Percentiles rank a stretch among this genome's conserved stretches.
These are phyloP conservation scores for Eupithecia vulgata DNA, from an alignment of 2,888 invertebrate genomes.

Conservation along the genomic window DNA sequence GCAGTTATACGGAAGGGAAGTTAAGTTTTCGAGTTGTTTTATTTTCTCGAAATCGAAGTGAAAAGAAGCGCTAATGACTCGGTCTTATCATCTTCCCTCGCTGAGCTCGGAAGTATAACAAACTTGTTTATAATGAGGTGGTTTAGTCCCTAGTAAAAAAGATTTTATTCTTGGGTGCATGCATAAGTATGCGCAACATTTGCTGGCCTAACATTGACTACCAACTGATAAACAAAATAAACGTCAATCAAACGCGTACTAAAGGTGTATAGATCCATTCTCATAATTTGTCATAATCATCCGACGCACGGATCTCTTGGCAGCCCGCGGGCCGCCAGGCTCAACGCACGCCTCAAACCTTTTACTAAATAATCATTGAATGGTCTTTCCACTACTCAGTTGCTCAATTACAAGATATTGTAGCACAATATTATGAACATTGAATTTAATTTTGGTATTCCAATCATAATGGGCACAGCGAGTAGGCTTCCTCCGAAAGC, in stretches of 20 bases:
- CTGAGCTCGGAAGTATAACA: no score
- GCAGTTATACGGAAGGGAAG: no score
- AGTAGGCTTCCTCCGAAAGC: background rate
- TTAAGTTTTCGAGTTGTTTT: no score
- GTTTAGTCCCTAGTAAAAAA: no score
- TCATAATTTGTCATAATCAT: constrained; percentile 76
- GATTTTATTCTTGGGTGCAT: background rate
- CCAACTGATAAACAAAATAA: background rate
- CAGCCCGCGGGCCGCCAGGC: constrained; percentile 65
- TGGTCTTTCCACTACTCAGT: constrained; percentile 30
- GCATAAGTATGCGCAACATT: background rate
- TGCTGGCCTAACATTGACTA: background rate
- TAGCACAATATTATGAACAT: background rate
- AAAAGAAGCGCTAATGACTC: no score
- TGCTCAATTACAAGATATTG: background rate
- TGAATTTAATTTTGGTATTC: background rate
- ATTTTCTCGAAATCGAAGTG: no score
- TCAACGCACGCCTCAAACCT: constrained; percentile 81
- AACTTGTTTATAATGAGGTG: no score
- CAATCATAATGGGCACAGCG: background rate
- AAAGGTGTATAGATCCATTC: constrained; percentile 46
- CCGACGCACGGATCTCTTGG: constrained; percentile 74
- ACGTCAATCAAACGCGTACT: background rate
- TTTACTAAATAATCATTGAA: constrained; percentile 83
- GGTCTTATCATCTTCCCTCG: no score